Base-by-base conservation (phyloP, 2,888 invertebrate species). In the Limenitis camilla region DNA sequence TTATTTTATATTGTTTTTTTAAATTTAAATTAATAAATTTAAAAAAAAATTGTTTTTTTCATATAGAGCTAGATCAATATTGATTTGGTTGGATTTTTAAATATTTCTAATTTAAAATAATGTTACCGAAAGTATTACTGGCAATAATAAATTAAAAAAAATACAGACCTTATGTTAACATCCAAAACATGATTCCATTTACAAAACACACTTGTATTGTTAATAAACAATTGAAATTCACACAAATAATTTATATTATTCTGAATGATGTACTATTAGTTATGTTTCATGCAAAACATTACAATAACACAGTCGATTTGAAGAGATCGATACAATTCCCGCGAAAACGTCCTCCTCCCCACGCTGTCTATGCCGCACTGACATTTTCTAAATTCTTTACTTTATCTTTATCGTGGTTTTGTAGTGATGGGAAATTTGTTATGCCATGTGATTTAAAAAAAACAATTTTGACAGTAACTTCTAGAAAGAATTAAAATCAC, bases 201-300 rank as follows among this genome's bases (percentile, higher is more conserved):
- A 39, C 33, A 45, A 46, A 49, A 38, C 55, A 49, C 52, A n/a
- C 27, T 36, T 9, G 9, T 40, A 10, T 19, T 49, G 41, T 33
- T 33, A 40, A 39, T 39, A 44, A 44, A 40, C 8, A 30, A 42
- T 40, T 30, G 31, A 40, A 44, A 47, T 74, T 67, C 70, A 70
- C 75, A 67, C 54, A 48, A 71, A 75, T 71, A 73, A 68, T 58
- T 65, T 50, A 53, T 55, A 51, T 55, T 51, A 51, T 28, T 32
- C 39, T 42, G 40, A 39, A 42, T 7, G 41, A 66, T 58, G 19
- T 64, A 72, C 71, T 76, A 74, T 76, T 74, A 66, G 64, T 70
- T 62, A 73, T 71, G 76, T 74, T 80, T 76, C 61, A 52, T 61
- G 36, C 64, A 74, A 80, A 82, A 80, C 75, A 75, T 68, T 66